phyloP scores from a whole-genome alignment of 2,888 invertebrate species.

The Cosmia trapezina region DNA sequence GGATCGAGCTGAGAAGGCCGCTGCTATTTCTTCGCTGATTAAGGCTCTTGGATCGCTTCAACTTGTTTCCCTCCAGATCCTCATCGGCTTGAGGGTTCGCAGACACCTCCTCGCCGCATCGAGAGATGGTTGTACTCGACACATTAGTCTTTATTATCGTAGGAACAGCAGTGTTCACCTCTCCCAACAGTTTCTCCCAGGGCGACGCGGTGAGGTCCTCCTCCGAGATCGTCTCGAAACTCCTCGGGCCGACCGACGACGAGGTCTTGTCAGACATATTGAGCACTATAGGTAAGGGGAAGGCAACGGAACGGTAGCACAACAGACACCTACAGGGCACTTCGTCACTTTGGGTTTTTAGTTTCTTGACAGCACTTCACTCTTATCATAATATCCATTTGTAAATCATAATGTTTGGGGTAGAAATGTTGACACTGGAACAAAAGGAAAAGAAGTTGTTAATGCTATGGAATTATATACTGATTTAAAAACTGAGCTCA shows the following conservation, averaged over 20 bases:
- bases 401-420: conserved; percentile 91
- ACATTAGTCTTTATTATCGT: conserved; percentile 87
- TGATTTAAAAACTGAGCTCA: not conserved
- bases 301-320: conserved; percentile 86
- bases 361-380: conserved; percentile 91
- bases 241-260: conserved; percentile 88
- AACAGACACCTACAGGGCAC: conserved; percentile 88
- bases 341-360: conserved; percentile 90
- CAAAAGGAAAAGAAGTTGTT: conserved; percentile 75
- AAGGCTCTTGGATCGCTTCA: conserved; percentile 87
- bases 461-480: conserved; percentile 2
- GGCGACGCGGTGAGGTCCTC: conserved; percentile 84
- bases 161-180: conserved; percentile 85
- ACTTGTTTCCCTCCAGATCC: conserved; percentile 83
- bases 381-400: conserved; percentile 91
- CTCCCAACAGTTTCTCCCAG: conserved; percentile 88
- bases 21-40: conserved; percentile 87
- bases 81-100: conserved; percentile 77
- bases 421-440: conserved; percentile 90
- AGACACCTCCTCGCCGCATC: conserved; percentile 79
- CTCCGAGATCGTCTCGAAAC: conserved; percentile 89
- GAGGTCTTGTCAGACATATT: conserved; percentile 88
- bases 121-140: conserved; percentile 83
- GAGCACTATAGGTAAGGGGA: conserved; percentile 71
- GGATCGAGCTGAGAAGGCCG: conserved; percentile 89